These are phyloP conservation scores for Trichogramma pretiosum DNA, from an alignment of 1,140 invertebrate genomes.

Conservation along the genomic window DNA sequence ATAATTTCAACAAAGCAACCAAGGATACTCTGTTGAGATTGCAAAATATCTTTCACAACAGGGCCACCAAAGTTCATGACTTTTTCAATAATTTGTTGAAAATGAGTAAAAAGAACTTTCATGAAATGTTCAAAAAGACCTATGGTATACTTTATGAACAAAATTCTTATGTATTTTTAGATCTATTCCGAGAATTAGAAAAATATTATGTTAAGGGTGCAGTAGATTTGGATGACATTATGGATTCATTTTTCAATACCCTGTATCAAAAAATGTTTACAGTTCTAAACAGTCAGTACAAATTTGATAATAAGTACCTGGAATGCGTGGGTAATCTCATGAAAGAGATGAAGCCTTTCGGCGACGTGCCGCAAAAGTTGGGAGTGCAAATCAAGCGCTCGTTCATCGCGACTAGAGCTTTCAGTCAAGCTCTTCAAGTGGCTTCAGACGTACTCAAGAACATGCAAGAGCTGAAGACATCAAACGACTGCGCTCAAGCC, in stretches of 20 bases:
- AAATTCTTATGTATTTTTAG: conserved; percentile 84
- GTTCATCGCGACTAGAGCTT: conserved; percentile 88
- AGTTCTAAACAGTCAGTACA: conserved; percentile 84
- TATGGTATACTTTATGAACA: conserved; percentile 93
- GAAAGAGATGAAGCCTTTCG: conserved; percentile 87
- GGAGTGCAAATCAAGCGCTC: conserved; percentile 80
- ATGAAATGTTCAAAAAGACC: conserved; percentile 89
- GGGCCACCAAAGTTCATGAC: conserved; percentile 43
- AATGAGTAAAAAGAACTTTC: conserved; percentile 75
- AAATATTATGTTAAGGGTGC: conserved; percentile 76
- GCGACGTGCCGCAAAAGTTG: conserved; percentile 85
- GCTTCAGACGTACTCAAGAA: conserved; percentile 76
- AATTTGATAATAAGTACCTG: conserved; percentile 78
- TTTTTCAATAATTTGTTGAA: conserved; percentile 78
- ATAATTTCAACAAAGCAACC: conserved; percentile 41
- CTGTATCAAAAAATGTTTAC: conserved; percentile 95
- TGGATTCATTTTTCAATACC: conserved; percentile 88
- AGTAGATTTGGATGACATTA: conserved; percentile 71
- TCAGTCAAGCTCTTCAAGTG: conserved; percentile 76
- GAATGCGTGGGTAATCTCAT: conserved; percentile 83
- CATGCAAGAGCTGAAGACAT: conserved; percentile 55
- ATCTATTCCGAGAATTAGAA: conserved; percentile 84
- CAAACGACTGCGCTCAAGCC: conserved; percentile 63
- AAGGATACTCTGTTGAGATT: conserved; percentile 38
- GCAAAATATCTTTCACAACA: conserved; percentile 35